Evolutionary conservation across 2,797 vertebrate species (phyloP).

Genomic region (Emys orbicularis): DNA sequence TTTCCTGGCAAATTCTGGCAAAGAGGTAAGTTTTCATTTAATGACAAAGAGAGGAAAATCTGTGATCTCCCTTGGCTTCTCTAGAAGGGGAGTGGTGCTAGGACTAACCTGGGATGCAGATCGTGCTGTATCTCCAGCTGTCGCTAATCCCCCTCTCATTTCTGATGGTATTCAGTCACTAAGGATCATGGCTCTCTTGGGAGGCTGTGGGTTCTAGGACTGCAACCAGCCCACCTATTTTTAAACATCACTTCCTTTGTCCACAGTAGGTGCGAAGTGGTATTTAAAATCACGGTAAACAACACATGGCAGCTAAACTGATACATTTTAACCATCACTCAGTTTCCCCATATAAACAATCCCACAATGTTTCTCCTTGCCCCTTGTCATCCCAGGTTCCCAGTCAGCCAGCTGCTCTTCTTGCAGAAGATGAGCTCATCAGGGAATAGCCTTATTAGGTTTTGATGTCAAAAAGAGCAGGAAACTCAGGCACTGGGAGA

Average conservation of each 20-base stretch:
- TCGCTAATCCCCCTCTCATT: background rate
- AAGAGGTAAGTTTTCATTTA: background rate
- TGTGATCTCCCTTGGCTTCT: background rate
- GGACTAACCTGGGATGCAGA: background rate
- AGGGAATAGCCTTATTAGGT: background rate
- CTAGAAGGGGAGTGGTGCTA: background rate
- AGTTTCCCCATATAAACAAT: background rate
- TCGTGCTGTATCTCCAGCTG: background rate
- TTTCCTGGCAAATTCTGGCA: background rate
- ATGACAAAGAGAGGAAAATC: background rate
- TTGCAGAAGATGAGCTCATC: background rate
- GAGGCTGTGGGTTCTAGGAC: background rate
- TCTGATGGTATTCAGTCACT: background rate
- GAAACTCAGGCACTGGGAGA: background rate
- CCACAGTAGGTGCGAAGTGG: background rate
- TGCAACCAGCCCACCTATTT: background rate
- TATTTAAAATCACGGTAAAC: background rate
- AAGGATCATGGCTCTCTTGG: background rate
- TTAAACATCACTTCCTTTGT: background rate
- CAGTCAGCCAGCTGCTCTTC: background rate
- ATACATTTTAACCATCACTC: background rate
- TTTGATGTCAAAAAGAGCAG: background rate
- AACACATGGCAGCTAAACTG: too few species aligned
- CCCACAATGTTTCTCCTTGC: background rate
- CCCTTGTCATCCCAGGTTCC: background rate